These are phyloP conservation scores for Drosophila eohydei DNA, from an alignment of 2,888 invertebrate genomes.

Conservation along the genomic window DNA sequence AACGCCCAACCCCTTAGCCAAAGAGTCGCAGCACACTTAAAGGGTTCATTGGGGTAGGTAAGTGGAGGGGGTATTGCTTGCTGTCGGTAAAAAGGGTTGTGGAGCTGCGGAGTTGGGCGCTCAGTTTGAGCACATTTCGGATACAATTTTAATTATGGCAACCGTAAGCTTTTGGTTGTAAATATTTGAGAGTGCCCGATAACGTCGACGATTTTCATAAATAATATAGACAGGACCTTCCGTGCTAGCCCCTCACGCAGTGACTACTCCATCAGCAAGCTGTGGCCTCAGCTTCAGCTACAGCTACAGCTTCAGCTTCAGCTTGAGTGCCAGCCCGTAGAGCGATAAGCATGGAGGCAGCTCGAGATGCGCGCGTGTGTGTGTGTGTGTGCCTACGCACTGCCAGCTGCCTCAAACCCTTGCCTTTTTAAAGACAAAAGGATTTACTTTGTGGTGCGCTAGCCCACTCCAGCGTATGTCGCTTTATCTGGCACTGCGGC, in stretches of 20 bases:
- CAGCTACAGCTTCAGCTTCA: constrained; percentile 44
- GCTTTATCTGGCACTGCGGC: constrained; percentile 64
- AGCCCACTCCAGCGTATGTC: constrained; percentile 44
- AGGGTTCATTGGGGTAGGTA: constrained; percentile 45
- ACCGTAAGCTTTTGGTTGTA: constrained; percentile 84
- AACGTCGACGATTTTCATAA: constrained; percentile 84
- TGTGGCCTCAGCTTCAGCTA: constrained; percentile 19
- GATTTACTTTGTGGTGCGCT: constrained; percentile 66
- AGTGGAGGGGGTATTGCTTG: constrained; percentile 2
- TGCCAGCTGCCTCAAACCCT: background rate
- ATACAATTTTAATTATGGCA: constrained; percentile 84
- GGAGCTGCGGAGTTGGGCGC: background rate
- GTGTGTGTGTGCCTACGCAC: constrained; percentile 36
- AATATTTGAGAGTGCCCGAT: constrained; percentile 83
- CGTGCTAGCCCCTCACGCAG: background rate
- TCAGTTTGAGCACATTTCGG: constrained; percentile 76
- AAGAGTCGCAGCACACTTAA: constrained; percentile 41
- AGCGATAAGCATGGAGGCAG: constrained; percentile 30
- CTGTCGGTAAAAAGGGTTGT: constrained; percentile 2
- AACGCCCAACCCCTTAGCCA: background rate
- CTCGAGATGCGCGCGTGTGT: constrained; percentile 19
- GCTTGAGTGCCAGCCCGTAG: constrained; percentile 49
- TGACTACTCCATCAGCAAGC: constrained; percentile 50
- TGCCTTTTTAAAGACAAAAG: constrained; percentile 74
- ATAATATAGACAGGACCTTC: constrained; percentile 73